Percentiles rank a stretch among this genome's conserved stretches.
These are phyloP conservation scores for Corythornis madagascariensis DNA, from an alignment of 2,113 vertebrate species.

Conservation along the genomic window DNA sequence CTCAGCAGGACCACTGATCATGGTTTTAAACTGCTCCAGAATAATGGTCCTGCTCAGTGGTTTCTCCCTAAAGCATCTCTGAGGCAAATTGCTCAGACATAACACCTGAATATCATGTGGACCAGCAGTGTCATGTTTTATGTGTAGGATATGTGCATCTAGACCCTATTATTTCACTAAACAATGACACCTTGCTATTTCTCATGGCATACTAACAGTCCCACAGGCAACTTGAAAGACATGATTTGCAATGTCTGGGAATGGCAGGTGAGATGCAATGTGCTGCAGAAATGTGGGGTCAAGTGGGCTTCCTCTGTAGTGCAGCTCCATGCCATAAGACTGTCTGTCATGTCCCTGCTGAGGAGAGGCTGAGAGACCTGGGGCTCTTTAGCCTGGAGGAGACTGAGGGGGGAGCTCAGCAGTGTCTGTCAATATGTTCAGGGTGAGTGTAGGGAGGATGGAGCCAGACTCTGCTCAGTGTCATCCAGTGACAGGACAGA, in stretches of 20 bases:
- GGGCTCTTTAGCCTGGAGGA: too few relatives aligned
- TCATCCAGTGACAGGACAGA: too few relatives aligned
- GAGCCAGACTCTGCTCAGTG: too few relatives aligned
- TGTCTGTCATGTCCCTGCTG: too few relatives aligned
- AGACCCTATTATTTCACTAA: background rate
- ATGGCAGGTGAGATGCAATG: background rate
- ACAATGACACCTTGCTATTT: background rate
- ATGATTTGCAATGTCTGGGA: accelerated
- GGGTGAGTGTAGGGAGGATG: too few relatives aligned
- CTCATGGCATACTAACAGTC: background rate
- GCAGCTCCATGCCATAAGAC: background rate
- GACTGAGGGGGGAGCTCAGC: too few relatives aligned
- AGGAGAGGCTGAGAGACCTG: too few relatives aligned
- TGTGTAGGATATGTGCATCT: too few relatives aligned
- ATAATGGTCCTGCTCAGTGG: too few relatives aligned
- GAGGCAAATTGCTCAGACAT: background rate
- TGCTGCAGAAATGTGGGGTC: background rate
- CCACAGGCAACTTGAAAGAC: background rate
- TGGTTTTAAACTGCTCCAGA: background rate
- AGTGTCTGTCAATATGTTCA: too few relatives aligned
- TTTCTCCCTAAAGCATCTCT: background rate
- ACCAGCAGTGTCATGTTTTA: background rate
- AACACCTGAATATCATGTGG: background rate
- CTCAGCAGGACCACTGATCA: background rate
- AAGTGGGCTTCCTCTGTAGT: background rate